phyloP scores from a whole-genome alignment of 2,113 vertebrate genomes.

The Ochotona curzoniae region DNA sequence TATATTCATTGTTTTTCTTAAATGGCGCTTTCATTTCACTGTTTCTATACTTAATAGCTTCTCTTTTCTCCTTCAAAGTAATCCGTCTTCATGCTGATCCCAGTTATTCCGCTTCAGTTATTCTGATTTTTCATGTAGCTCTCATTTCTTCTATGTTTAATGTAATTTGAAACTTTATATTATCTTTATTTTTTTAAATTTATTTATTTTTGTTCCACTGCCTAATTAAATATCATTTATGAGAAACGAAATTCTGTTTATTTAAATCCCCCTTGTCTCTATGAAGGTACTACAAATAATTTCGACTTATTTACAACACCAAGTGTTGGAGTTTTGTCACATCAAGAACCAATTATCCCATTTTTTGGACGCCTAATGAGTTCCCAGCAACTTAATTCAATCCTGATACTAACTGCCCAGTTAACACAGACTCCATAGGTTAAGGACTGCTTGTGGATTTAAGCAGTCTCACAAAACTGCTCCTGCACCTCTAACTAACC shows the following conservation, averaged over 20 bases:
- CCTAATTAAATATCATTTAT: conserved; percentile 25
- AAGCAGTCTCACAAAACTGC: no score
- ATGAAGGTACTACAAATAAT: not conserved
- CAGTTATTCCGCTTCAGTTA: not conserved
- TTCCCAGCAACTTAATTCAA: not conserved
- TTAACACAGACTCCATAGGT: not conserved
- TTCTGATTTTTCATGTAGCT: conserved; percentile 10
- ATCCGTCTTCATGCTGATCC: not conserved
- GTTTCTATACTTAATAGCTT: not conserved
- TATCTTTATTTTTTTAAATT: conserved; percentile 27
- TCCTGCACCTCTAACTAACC: not conserved
- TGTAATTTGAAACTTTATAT: not conserved
- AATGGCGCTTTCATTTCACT: not conserved
- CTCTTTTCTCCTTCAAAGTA: not conserved
- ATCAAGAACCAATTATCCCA: not conserved
- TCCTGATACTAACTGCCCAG: not conserved
- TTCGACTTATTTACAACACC: not conserved
- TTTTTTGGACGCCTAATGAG: not conserved
- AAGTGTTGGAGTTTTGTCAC: not conserved
- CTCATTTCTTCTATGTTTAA: not conserved
- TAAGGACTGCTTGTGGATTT: not conserved
- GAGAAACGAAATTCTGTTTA: not conserved
- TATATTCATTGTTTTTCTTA: conserved; percentile 9
- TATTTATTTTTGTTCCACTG: conserved; percentile 29
- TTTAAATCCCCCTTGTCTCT: not conserved